Base-by-base conservation (phyloP, 2,113 vertebrate genomes). In the Lepisosteus oculatus region DNA sequence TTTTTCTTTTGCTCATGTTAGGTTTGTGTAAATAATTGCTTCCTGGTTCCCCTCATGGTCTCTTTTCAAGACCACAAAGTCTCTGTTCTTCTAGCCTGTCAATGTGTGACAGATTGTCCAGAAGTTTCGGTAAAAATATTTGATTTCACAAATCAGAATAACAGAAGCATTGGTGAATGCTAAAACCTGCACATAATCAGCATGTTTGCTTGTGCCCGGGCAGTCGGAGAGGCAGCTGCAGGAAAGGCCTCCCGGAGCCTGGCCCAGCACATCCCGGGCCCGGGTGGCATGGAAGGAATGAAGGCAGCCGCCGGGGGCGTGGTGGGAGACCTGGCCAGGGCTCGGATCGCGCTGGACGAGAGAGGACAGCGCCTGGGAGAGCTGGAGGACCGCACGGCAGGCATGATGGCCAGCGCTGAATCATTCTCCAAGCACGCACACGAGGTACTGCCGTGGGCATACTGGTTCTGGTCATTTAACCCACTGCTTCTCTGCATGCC, bases 391-490 rank as follows among this genome's bases (percentile, higher is more conserved):
- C 93, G 91, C 73, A 98, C 97, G 0, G 96, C 96, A 0, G 93
- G 95, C 13, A 98, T 99, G 96, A 96, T 99, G 96, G 84, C 95
- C 79, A 97, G 96, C 0, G 97, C 97, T 0, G 97, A 99, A 69
- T 90, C 84, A 0, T 98, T 99, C 75, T 97, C 96, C 86, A 99
- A 98, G 84, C 97, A 99, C 0, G 97, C 97, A 54, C 97, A 99
- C 0, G 96, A 96, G 95, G 97, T 99, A 86, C 29, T 29, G 29
- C 29, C 29, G 29, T 0, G 29, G 29, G 29, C 29, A 17, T 29
- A 29, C 29, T 29, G 29, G 2, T 29, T 29, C 29, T 29, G 29
- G 29, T 29, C 29, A 29, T 29, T 29, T 29, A 29, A 29, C 29
- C 29, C 29, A 29, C 29, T 29, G 29, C 29, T 29, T 29, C 29